Evolutionary conservation across 1,140 invertebrate genomes (phyloP).

Genomic region (Drosophila murphyi): DNA sequence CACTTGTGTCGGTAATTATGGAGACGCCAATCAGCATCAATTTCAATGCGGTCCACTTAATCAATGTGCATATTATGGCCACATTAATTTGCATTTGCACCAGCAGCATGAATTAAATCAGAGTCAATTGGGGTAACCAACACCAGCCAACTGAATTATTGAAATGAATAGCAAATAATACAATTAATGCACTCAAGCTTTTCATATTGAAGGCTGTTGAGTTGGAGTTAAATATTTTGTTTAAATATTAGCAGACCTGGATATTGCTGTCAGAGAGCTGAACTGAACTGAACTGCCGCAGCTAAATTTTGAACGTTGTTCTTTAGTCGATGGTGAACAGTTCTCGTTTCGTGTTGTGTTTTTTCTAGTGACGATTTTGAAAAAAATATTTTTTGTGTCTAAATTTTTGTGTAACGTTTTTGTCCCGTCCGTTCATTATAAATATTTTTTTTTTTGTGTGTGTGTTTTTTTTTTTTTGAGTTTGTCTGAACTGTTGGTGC

Average conservation of each 20-base stretch:
- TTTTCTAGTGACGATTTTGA: not conserved
- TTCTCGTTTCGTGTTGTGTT: constrained; percentile 12
- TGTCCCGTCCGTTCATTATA: not conserved
- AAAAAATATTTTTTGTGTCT: constrained; percentile 9
- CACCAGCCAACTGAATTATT: constrained; percentile 15
- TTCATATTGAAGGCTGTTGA: too few relatives aligned
- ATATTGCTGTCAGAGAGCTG: not conserved
- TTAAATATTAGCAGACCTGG: not conserved
- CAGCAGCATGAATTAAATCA: constrained; percentile 64
- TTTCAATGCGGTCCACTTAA: constrained; percentile 53
- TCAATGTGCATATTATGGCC: constrained; percentile 50
- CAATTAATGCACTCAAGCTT: too few relatives aligned
- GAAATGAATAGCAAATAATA: not conserved
- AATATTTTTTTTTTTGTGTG: not conserved
- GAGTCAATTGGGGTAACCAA: constrained; percentile 8
- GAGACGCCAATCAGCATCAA: constrained; percentile 44
- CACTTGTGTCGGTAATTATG: constrained; percentile 33
- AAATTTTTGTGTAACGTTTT: constrained; percentile 18
- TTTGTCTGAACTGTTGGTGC: not conserved
- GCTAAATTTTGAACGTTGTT: too few relatives aligned
- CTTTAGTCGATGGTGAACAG: constrained; percentile 1
- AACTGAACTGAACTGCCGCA: not conserved
- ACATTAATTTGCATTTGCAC: constrained; percentile 20
- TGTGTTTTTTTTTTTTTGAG: not conserved
- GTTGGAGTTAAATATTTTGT: not conserved